Conservation (phyloP, 2,888 invertebrate species). For the Ramazzottius varieornatus region DNA sequence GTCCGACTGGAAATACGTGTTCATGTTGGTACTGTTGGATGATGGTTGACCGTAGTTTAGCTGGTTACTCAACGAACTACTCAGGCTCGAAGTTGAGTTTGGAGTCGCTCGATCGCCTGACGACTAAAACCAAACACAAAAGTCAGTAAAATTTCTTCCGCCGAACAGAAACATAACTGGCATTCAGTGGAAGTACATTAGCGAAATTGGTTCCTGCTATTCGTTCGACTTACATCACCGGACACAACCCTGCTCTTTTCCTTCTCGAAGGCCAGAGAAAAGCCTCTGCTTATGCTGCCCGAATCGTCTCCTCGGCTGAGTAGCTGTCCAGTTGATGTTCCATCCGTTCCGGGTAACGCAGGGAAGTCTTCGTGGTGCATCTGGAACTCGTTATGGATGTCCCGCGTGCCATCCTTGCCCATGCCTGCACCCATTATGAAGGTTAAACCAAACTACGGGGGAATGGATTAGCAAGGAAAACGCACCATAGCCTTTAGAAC, state of each 20-base stretch:
- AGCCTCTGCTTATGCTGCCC: no score
- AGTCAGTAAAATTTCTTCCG: no score
- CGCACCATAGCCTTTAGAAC: not conserved
- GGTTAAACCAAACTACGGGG: no score
- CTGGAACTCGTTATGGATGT: slow-evolving; percentile 48
- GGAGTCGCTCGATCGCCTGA: not conserved
- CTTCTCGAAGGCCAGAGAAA: not conserved
- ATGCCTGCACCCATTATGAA: not conserved
- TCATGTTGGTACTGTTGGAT: not conserved
- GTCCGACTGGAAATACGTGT: not conserved
- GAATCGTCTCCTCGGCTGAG: no score
- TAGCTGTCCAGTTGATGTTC: no score
- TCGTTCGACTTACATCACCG: not conserved
- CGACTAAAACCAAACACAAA: not conserved
- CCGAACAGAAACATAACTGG: no score
- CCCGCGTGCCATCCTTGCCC: not conserved
- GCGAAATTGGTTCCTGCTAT: no score
- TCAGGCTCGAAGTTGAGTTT: not conserved
- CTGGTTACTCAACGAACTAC: not conserved
- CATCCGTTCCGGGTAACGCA: slow-evolving; percentile 55
- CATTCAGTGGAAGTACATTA: no score
- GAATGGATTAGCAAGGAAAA: not conserved
- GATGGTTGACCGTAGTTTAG: not conserved
- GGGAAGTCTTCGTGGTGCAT: slow-evolving; percentile 99
- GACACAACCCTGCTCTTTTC: not conserved